A percentile compares a stretch with the other conserved stretches of the same genome.
Evolutionary conservation across 92 coral and sea anemone species (phyloP).

Genomic region (Hydrozoanthus gracilis): DNA sequence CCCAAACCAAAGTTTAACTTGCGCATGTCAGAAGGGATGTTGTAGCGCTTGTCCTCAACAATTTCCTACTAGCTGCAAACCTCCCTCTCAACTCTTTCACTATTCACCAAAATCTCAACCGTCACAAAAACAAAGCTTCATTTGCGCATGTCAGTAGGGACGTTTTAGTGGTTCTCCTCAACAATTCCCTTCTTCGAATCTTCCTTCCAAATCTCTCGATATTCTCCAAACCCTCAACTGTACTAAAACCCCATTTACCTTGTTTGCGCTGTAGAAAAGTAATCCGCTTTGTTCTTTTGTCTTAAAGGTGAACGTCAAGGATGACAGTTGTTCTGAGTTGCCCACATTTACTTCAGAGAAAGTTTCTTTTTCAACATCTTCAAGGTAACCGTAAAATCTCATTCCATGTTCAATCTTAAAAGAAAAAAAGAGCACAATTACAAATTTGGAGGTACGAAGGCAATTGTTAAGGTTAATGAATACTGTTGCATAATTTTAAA

Average conservation of each 20-base stretch:
- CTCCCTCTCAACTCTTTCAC: no score
- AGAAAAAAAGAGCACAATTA: background rate
- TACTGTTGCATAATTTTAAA: background rate
- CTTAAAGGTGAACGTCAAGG: slow-evolving; percentile 79
- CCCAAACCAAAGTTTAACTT: no score
- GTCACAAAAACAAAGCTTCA: no score
- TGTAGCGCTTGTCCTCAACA: no score
- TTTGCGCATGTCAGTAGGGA: no score
- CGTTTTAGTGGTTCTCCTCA: no score
- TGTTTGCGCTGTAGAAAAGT: slow-evolving; percentile 70
- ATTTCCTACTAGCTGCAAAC: no score
- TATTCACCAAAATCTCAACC: no score
- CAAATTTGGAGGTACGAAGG: background rate
- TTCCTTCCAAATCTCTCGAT: no score
- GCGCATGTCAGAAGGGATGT: no score
- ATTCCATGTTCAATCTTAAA: slow-evolving; percentile 80
- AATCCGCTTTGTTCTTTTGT: slow-evolving; percentile 73
- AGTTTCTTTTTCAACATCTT: slow-evolving; percentile 58
- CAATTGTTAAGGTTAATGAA: background rate
- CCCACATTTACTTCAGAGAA: slow-evolving; percentile 54
- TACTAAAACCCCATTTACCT: slow-evolving; percentile 48
- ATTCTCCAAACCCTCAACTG: background rate
- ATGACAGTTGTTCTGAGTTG: slow-evolving; percentile 32
- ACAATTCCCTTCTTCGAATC: no score
- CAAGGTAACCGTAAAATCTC: slow-evolving; percentile 86